phyloP scores from a whole-genome alignment of 2,113 vertebrate species.

The Potamarius usumacintae region DNA sequence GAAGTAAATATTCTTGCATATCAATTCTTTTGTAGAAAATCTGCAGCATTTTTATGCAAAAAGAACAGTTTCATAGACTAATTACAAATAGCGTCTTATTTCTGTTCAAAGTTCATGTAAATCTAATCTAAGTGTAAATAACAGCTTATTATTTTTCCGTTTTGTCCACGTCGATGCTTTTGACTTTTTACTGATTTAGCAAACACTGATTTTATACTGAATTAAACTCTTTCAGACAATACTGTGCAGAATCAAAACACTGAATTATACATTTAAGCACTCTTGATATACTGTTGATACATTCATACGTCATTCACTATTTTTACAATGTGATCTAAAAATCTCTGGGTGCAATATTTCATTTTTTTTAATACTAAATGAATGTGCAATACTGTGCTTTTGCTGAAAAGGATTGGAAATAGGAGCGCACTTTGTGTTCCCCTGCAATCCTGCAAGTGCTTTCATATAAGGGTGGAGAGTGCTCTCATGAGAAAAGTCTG shows the following conservation, averaged over 20 bases:
- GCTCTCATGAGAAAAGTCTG: constrained; percentile 14
- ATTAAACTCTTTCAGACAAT: not conserved
- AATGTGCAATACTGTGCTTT: not conserved
- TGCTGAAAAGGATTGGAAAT: constrained; percentile 18
- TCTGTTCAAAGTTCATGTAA: not conserved
- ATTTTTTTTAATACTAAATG: not conserved
- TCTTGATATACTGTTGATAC: not conserved
- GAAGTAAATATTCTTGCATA: not conserved
- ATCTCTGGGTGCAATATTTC: not conserved
- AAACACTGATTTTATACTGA: not conserved
- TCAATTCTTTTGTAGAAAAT: not conserved
- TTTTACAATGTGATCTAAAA: not conserved
- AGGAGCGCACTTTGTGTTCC: constrained; percentile 2
- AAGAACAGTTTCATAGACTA: not conserved
- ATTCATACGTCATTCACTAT: not conserved
- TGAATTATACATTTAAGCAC: not conserved
- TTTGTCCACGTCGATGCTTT: not conserved
- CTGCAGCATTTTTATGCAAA: not conserved
- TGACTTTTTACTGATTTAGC: not conserved
- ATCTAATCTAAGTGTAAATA: not conserved
- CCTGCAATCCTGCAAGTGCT: constrained; percentile 34
- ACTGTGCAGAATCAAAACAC: not conserved
- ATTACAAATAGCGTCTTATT: not conserved
- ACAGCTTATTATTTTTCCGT: not conserved
- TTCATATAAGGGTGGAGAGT: constrained; percentile 18